Conservation (phyloP, 2,113 vertebrate genomes). For the Cephalopholis sonnerati region DNA sequence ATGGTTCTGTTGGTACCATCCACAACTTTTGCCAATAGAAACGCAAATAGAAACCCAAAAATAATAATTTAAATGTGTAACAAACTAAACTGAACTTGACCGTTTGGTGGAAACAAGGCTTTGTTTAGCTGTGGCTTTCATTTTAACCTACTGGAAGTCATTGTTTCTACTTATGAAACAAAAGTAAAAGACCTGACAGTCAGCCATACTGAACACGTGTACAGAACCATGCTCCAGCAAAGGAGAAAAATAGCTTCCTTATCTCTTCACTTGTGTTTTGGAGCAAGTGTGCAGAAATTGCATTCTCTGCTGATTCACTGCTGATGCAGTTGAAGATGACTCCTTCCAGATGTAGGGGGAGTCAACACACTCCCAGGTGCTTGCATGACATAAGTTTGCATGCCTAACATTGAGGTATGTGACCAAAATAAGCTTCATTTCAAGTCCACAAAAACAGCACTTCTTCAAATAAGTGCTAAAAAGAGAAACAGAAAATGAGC, state of each 20-base stretch:
- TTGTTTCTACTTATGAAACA: background rate
- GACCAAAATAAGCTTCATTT: background rate
- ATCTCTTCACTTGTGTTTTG: background rate
- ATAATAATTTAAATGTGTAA: no score
- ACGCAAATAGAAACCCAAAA: no score
- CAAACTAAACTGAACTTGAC: no score
- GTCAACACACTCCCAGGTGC: conserved; percentile 37
- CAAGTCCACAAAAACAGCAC: background rate
- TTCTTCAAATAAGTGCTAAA: no score
- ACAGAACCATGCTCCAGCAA: background rate
- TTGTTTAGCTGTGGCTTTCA: no score
- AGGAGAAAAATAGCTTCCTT: background rate
- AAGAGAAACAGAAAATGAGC: no score
- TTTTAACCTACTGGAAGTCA: no score
- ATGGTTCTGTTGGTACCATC: no score
- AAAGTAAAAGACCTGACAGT: background rate
- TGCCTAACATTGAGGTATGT: conserved; percentile 7
- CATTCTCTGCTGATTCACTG: conserved; percentile 37
- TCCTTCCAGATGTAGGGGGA: conserved; percentile 48
- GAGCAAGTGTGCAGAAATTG: conserved; percentile 14
- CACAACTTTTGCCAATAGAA: no score
- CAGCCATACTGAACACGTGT: background rate
- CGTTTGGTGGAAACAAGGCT: no score
- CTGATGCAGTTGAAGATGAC: conserved; percentile 39
- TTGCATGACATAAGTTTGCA: background rate